phyloP scores from a whole-genome alignment of 1,140 invertebrate species.

The Chironomus striatipennis region DNA sequence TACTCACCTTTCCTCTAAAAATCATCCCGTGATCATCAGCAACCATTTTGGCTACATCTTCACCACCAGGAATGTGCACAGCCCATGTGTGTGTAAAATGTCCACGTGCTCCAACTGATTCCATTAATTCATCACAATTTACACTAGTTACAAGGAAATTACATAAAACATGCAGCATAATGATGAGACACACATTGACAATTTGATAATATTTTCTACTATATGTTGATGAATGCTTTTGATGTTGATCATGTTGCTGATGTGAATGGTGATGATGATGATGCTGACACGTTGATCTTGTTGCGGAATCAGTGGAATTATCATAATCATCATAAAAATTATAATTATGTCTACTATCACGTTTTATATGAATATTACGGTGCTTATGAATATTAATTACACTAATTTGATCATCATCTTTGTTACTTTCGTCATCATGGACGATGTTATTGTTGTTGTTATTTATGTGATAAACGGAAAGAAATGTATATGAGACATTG shows the following conservation, averaged over 20 bases:
- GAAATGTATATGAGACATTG: slow-evolving; percentile 6
- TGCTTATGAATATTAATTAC: slow-evolving; percentile 17
- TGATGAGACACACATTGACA: not conserved
- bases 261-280: not conserved
- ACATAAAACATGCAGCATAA: not conserved
- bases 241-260: not conserved
- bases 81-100: slow-evolving; percentile 64
- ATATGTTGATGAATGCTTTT: not conserved
- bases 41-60: slow-evolving; percentile 49
- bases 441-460: not conserved
- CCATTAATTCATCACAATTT: slow-evolving; percentile 22
- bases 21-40: slow-evolving; percentile 57
- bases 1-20: slow-evolving; percentile 58
- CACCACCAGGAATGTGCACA: slow-evolving; percentile 54
- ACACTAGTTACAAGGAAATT: not conserved
- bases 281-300: not conserved
- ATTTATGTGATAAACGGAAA: not conserved
- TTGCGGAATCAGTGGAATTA: not conserved
- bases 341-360: slow-evolving; percentile 16
- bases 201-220: slow-evolving; percentile 17
- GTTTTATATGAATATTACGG: slow-evolving; percentile 20
- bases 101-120: slow-evolving; percentile 27
- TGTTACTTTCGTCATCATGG: not conserved
- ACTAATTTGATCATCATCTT: not conserved
- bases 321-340: not conserved